Evolutionary conservation across 2,113 vertebrate species (phyloP).

Genomic region (Gobius niger): DNA sequence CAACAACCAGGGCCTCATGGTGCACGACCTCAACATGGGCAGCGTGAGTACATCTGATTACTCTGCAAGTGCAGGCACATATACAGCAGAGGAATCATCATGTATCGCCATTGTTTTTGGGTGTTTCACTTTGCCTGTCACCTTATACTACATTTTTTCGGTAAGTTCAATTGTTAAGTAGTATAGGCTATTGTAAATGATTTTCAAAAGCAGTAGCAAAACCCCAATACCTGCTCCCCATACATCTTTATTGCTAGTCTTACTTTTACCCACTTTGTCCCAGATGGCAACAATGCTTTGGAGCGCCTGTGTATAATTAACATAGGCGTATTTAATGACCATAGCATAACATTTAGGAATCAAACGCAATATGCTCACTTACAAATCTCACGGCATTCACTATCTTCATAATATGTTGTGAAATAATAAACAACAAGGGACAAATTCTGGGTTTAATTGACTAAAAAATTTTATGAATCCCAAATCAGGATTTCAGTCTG

Average conservation of each 20-base stretch:
- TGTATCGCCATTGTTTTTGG: too few species aligned
- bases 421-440: too few species aligned
- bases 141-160: too few species aligned
- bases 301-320: background rate
- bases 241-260: background rate
- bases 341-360: too few species aligned
- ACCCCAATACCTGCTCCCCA: background rate
- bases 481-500: background rate
- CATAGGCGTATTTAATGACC: background rate
- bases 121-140: too few species aligned
- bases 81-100: background rate
- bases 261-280: background rate
- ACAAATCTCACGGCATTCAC: too few species aligned
- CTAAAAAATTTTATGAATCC: background rate
- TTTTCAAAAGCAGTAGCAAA: background rate
- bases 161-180: too few species aligned
- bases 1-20: slow-evolving; percentile 81
- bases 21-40: slow-evolving; percentile 86
- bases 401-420: too few species aligned
- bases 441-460: background rate
- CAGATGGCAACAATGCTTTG: background rate
- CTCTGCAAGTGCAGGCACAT: background rate
- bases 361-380: too few species aligned
- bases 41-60: slow-evolving; percentile 62
- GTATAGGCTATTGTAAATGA: too few species aligned